These are phyloP conservation scores for Mormyrops attenuatus DNA, from an alignment of 2,797 vertebrate species.

Conservation along the genomic window DNA sequence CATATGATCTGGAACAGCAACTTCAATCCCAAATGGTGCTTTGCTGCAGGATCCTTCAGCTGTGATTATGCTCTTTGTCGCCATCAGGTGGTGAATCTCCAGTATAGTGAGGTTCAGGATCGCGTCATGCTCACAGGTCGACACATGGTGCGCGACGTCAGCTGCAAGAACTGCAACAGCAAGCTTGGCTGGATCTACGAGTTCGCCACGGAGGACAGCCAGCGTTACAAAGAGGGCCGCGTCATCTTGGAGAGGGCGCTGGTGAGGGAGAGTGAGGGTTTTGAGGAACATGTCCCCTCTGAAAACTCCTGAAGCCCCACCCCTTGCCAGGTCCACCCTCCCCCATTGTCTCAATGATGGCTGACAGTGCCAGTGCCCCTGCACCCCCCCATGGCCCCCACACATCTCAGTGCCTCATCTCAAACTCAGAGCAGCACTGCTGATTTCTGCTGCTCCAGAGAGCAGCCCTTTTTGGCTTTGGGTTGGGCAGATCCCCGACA, in stretches of 20 bases:
- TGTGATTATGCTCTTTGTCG: background rate
- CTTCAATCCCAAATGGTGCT: background rate
- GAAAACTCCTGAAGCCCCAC: conserved; percentile 81
- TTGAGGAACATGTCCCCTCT: conserved; percentile 93
- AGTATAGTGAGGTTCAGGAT: conserved; percentile 97
- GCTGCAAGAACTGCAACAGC: conserved; percentile 99
- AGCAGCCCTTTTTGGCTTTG: background rate
- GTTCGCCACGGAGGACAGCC: conserved; percentile 96
- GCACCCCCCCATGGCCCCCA: background rate
- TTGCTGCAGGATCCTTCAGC: background rate
- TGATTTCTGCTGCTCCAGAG: conserved; percentile 26
- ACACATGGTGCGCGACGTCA: conserved; percentile 97
- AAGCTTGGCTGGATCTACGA: conserved; percentile 99
- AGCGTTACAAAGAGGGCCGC: conserved; percentile 94
- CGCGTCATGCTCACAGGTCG: conserved; percentile 95
- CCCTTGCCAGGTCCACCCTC: background rate
- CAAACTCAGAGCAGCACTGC: background rate
- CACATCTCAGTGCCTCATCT: conserved; percentile 1
- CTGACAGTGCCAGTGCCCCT: conserved; percentile 25
- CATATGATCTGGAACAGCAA: background rate
- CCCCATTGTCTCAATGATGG: conserved; percentile 31
- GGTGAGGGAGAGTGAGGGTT: conserved; percentile 94
- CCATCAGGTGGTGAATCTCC: conserved; percentile 88
- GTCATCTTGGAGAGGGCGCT: conserved; percentile 94
- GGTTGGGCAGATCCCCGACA: background rate